A percentile compares a stretch with the other conserved stretches of the same genome.
Evolutionary conservation across 1,140 invertebrate species (phyloP).

Genomic region (Zophobas atratus): DNA sequence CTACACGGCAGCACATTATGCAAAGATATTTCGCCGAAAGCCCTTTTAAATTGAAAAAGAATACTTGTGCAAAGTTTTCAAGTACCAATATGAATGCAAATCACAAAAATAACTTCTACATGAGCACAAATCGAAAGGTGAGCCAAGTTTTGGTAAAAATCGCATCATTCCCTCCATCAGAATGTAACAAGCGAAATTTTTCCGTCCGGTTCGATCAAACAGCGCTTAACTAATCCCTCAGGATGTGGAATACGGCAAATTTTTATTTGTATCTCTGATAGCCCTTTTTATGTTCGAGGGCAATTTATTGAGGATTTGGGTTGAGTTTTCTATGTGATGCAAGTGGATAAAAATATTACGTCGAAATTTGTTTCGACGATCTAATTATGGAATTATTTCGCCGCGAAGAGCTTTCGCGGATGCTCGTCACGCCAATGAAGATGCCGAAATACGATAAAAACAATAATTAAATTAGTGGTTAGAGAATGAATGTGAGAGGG

Average conservation of each 20-base stretch:
- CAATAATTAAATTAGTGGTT: slow-evolving; percentile 26
- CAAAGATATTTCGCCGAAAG: slow-evolving; percentile 25
- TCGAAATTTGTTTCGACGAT: slow-evolving; percentile 20
- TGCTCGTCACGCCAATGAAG: slow-evolving; percentile 24
- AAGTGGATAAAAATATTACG: background rate
- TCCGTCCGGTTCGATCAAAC: slow-evolving; percentile 15
- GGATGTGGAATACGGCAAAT: background rate
- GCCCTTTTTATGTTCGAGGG: background rate
- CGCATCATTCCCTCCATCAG: background rate
- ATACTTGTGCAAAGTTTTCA: slow-evolving; percentile 26
- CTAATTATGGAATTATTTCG: slow-evolving; percentile 34
- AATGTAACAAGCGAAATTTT: slow-evolving; percentile 6
- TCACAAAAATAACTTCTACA: slow-evolving; percentile 15
- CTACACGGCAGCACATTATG: slow-evolving; percentile 13
- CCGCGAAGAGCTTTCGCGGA: slow-evolving; percentile 27
- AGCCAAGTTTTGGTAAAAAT: background rate
- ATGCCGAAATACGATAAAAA: slow-evolving; percentile 6
- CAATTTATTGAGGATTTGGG: slow-evolving; percentile 29
- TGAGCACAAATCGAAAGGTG: background rate
- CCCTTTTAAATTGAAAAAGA: slow-evolving; percentile 41
- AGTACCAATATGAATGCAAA: slow-evolving; percentile 36
- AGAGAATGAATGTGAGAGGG: background rate
- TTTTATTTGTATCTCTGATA: slow-evolving; percentile 23
- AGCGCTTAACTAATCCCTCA: slow-evolving; percentile 17
- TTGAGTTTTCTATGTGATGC: background rate